Evolutionary conservation across 2,888 invertebrate species (phyloP).

Genomic region (Rhyacophila evoluta): DNA sequence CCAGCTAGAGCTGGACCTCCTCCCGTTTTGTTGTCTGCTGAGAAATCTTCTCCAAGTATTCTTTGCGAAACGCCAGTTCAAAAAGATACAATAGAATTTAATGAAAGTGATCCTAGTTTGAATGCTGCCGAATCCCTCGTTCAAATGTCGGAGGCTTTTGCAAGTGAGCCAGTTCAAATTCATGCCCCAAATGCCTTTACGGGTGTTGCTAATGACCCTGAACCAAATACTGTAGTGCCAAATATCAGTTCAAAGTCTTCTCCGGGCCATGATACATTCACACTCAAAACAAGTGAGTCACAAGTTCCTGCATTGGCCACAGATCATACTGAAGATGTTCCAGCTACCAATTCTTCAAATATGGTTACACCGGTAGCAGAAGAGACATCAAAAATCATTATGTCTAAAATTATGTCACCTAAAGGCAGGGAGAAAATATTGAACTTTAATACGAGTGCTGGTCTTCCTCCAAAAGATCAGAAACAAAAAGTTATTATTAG

Average conservation of each 20-base stretch:
- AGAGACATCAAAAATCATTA: slow-evolving; percentile 58
- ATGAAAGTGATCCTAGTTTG: slow-evolving; percentile 66
- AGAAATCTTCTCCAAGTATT: slow-evolving; percentile 13
- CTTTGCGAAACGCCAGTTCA: slow-evolving; percentile 55
- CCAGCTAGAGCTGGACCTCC: slow-evolving; percentile 57
- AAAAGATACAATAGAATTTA: slow-evolving; percentile 54
- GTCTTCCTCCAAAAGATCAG: slow-evolving; percentile 58
- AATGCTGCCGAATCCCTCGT: slow-evolving; percentile 68
- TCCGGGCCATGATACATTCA: neutral
- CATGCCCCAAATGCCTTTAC: neutral
- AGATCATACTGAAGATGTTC: neutral
- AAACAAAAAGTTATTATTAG: slow-evolving; percentile 68
- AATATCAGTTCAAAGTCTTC: neutral
- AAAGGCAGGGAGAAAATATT: slow-evolving; percentile 65
- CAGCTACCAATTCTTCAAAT: neutral
- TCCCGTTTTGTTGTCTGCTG: neutral
- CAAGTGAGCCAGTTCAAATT: slow-evolving; percentile 23
- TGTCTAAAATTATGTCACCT: slow-evolving; percentile 57
- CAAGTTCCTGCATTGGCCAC: neutral
- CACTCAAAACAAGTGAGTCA: neutral
- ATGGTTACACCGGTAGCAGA: slow-evolving; percentile 57
- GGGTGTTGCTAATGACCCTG: neutral
- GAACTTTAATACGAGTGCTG: slow-evolving; percentile 57
- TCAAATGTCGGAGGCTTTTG: slow-evolving; percentile 64
- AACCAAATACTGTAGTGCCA: neutral